phyloP scores from a whole-genome alignment of 2,113 vertebrate species.

The Lasiurus borealis region DNA sequence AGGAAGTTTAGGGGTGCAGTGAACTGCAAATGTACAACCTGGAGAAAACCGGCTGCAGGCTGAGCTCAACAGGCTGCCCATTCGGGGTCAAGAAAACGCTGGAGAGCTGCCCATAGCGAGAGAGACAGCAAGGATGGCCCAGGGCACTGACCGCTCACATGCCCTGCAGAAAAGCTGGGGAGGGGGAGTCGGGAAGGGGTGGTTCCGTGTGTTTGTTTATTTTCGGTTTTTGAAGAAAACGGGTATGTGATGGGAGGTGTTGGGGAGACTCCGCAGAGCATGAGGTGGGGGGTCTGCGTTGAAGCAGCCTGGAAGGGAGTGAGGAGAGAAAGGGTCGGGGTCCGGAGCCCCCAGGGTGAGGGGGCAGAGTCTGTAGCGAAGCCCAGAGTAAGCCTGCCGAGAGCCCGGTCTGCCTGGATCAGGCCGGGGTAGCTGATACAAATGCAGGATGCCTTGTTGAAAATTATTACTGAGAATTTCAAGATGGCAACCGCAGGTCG shows the following conservation, averaged over 20 bases:
- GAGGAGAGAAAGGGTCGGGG: background rate
- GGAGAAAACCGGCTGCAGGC: no score
- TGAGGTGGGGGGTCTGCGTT: background rate
- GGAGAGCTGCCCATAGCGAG: background rate
- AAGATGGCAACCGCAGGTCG: background rate
- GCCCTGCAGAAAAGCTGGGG: background rate
- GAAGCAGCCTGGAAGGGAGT: background rate
- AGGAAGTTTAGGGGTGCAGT: background rate
- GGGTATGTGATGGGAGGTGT: background rate
- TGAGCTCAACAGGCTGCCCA: background rate
- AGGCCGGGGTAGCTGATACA: background rate
- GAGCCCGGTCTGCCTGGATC: background rate
- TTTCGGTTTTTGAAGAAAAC: conserved; percentile 7
- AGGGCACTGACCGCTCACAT: background rate
- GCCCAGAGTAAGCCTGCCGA: background rate
- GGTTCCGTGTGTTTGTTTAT: background rate
- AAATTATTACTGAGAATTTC: background rate
- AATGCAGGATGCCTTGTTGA: background rate
- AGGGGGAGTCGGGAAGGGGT: no score
- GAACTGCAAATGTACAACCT: background rate
- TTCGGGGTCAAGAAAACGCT: background rate
- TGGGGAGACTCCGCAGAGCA: background rate
- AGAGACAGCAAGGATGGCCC: background rate
- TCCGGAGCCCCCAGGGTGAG: background rate
- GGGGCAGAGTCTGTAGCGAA: background rate